These are phyloP conservation scores for Mystacides longicornis DNA, from an alignment of 2,888 invertebrate species.

Conservation along the genomic window DNA sequence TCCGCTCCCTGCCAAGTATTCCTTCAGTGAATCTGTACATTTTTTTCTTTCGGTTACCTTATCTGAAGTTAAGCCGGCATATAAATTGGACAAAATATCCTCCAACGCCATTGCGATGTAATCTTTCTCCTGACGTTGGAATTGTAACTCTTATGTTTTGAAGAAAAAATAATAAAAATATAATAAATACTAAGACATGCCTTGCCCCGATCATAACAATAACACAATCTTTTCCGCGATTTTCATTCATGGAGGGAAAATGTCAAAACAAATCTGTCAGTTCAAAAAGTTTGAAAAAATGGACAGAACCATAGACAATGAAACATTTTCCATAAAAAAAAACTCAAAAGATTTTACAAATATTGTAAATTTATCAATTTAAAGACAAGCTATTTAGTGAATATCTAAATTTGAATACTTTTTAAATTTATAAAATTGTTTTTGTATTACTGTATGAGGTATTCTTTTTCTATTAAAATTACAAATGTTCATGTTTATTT, in stretches of 20 bases:
- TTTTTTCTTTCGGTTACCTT: conserved; percentile 44
- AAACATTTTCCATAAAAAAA: not conserved
- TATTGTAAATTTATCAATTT: too few relatives aligned
- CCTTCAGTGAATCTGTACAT: conserved; percentile 40
- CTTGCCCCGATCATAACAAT: not conserved
- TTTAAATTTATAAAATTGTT: too few relatives aligned
- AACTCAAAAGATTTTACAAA: not conserved
- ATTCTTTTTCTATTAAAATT: too few relatives aligned
- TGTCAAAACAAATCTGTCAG: not conserved
- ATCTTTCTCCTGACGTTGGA: not conserved
- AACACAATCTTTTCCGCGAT: not conserved
- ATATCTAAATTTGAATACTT: too few relatives aligned
- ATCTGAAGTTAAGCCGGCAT: conserved; percentile 36
- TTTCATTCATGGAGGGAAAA: not conserved
- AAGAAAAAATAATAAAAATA: not conserved
- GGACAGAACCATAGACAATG: not conserved
- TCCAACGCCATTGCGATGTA: not conserved
- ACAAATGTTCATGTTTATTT: not conserved
- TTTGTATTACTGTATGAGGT: too few relatives aligned
- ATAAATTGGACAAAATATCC: conserved; percentile 34
- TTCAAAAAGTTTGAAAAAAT: not conserved
- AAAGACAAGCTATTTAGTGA: too few relatives aligned
- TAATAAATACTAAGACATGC: not conserved
- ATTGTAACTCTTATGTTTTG: too few relatives aligned
- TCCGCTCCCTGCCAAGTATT: conserved; percentile 38